Conservation (phyloP, 2,113 vertebrate species). For the Pangasianodon hypophthalmus region DNA sequence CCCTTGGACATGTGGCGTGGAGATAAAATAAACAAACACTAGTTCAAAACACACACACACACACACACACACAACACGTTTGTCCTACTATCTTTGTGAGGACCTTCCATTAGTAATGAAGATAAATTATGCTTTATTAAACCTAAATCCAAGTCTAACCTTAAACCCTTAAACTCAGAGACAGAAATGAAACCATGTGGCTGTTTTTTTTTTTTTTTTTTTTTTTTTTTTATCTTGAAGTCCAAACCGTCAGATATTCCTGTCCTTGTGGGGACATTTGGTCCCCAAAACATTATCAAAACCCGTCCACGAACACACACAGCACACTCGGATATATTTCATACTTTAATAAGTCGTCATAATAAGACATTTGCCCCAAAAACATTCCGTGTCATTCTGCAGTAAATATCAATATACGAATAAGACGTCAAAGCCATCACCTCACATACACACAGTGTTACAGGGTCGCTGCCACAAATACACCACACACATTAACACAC, state of each 20-base stretch:
- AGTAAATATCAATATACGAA: constrained; percentile 54
- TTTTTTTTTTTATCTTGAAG: too few relatives aligned
- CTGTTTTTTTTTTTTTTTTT: too few relatives aligned
- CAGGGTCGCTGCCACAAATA: constrained; percentile 58
- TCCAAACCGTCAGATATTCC: too few relatives aligned
- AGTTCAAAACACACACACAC: background rate
- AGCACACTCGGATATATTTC: background rate
- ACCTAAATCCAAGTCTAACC: background rate
- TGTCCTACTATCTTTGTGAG: background rate
- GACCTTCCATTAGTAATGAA: background rate
- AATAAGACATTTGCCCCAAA: constrained; percentile 28
- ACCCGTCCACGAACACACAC: background rate
- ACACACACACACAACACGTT: background rate
- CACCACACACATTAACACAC: constrained; percentile 58
- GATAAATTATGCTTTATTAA: background rate
- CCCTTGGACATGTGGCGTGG: background rate
- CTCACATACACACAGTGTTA: constrained; percentile 54
- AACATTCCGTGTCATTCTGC: constrained; percentile 44
- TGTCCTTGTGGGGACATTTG: background rate
- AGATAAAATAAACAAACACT: background rate
- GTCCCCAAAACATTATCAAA: background rate
- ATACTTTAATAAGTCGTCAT: constrained; percentile 24
- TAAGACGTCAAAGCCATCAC: constrained; percentile 44
- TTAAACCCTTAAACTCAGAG: background rate
- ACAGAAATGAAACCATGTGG: too few relatives aligned